Evolutionary conservation across 2,888 invertebrate genomes (phyloP).

Genomic region (Sinotaia quadrata): DNA sequence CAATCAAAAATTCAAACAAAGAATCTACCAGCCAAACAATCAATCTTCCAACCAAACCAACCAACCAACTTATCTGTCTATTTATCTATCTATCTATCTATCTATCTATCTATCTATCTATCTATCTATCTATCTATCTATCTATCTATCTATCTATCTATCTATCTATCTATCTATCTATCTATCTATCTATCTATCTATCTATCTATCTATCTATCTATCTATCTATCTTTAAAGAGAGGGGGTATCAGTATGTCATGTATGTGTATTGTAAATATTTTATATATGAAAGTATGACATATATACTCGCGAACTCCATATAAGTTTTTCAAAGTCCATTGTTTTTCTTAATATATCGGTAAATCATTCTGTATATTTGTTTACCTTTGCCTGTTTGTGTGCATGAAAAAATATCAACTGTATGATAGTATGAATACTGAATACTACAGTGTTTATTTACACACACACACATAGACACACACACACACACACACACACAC

Average conservation of each 20-base stretch:
- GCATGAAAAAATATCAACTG: too few relatives aligned
- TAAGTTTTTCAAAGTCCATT: too few relatives aligned
- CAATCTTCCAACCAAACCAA: background rate
- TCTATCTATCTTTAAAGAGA: background rate
- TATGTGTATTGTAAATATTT: too few relatives aligned
- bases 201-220: background rate
- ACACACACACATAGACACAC: conserved; percentile 6
- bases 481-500: conserved; percentile 20
- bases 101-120: background rate
- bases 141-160: background rate
- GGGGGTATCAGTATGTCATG: too few relatives aligned
- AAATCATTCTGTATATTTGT: too few relatives aligned
- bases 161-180: background rate
- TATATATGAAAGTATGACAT: too few relatives aligned
- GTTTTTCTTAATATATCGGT: too few relatives aligned
- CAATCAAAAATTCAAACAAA: too few relatives aligned
- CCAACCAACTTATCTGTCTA: background rate
- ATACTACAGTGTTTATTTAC: background rate
- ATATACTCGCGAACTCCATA: too few relatives aligned
- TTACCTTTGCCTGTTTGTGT: too few relatives aligned
- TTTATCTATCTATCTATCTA: conserved; percentile 3
- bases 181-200: background rate
- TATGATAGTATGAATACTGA: background rate
- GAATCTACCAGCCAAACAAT: too few relatives aligned
- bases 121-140: background rate